A percentile compares a stretch with the other conserved stretches of the same genome.
Evolutionary conservation across 2,888 invertebrate genomes (phyloP).

Genomic region (Caenorhabditis uteleia): DNA sequence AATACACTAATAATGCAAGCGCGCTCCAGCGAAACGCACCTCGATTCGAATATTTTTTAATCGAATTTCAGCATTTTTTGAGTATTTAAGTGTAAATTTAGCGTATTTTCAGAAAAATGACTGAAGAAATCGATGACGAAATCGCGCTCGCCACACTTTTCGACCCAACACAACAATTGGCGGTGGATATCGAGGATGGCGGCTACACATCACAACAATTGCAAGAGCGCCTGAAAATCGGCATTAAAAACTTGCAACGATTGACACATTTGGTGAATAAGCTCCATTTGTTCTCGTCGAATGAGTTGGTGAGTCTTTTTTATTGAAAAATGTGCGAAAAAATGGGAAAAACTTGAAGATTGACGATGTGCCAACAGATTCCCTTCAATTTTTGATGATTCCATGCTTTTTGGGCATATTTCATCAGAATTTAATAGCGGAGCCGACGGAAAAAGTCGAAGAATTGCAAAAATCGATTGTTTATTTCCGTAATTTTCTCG

Average conservation of each 20-base stretch:
- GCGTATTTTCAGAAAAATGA: conserved; percentile 25
- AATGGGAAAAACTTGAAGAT: conserved; percentile 19
- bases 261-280: conserved; percentile 40
- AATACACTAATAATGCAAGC: no score
- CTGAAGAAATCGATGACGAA: conserved; percentile 28
- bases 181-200: conserved; percentile 37
- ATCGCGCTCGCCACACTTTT: conserved; percentile 15
- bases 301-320: conserved; percentile 35
- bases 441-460: conserved; percentile 34
- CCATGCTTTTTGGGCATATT: conserved; percentile 58
- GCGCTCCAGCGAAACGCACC: no score
- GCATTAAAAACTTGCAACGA: conserved; percentile 33
- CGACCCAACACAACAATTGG: conserved; percentile 14
- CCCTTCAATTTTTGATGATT: conserved; percentile 56
- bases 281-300: conserved; percentile 51
- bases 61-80: no score
- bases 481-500: conserved; percentile 55
- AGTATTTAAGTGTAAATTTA: no score
- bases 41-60: no score
- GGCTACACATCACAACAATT: conserved; percentile 15
- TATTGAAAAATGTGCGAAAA: background rate
- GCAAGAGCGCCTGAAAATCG: conserved; percentile 21
- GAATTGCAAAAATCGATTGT: conserved; percentile 43
- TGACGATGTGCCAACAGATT: conserved; percentile 46
- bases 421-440: conserved; percentile 42